These are phyloP conservation scores for Drosophila birchii DNA, from an alignment of 2,888 invertebrate species.

Conservation along the genomic window DNA sequence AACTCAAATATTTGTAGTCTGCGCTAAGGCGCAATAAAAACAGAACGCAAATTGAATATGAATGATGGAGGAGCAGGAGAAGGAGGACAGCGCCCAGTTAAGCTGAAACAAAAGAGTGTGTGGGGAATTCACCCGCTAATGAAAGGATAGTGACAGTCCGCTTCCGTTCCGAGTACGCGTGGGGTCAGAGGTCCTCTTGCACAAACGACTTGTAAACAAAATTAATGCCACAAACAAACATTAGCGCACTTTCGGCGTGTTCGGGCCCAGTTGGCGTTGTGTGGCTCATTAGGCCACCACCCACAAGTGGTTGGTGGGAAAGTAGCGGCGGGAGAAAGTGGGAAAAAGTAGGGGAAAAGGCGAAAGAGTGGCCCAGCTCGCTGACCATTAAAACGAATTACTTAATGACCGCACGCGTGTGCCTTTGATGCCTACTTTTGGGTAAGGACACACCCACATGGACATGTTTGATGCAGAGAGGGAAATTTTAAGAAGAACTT, in stretches of 20 bases:
- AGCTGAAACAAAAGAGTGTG: neutral
- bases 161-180: slow-evolving; percentile 3
- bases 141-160: slow-evolving; percentile 62
- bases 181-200: slow-evolving; percentile 24
- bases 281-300: slow-evolving; percentile 68
- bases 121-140: slow-evolving; percentile 50
- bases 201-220: slow-evolving; percentile 79
- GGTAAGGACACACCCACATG: slow-evolving; percentile 47
- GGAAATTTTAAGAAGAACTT: neutral
- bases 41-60: slow-evolving; percentile 63
- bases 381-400: slow-evolving; percentile 75
- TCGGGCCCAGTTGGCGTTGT: slow-evolving; percentile 62
- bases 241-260: slow-evolving; percentile 71
- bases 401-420: slow-evolving; percentile 77
- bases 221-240: slow-evolving; percentile 77
- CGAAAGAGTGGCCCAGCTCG: slow-evolving; percentile 25
- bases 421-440: slow-evolving; percentile 75
- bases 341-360: neutral
- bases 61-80: slow-evolving; percentile 16
- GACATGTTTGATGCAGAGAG: neutral
- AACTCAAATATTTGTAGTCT: slow-evolving; percentile 67
- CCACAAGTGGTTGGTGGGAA: slow-evolving; percentile 16
- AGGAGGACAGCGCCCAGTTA: neutral
- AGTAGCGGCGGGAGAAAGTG: neutral
- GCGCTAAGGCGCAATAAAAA: slow-evolving; percentile 57